Evolutionary conservation across 2,797 vertebrate species (phyloP).

Genomic region (Gallirallus australis): DNA sequence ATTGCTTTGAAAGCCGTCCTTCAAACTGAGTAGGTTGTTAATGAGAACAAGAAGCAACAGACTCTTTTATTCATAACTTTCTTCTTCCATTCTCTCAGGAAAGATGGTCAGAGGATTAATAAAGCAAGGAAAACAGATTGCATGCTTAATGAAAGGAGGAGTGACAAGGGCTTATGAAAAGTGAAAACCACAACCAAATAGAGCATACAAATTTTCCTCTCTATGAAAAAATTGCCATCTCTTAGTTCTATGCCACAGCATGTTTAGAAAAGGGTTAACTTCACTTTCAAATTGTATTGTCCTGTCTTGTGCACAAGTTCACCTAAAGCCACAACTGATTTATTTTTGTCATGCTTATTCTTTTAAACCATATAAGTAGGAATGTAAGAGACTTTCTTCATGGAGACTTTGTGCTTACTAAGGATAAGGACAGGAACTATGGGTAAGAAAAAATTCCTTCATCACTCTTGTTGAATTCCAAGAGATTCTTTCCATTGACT

Average conservation of each 20-base stretch:
- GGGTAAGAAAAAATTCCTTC: neutral
- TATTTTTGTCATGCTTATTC: neutral
- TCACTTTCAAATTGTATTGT: slow-evolving; percentile 5
- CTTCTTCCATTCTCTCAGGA: neutral
- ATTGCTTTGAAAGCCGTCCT: neutral
- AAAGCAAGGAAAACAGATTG: neutral
- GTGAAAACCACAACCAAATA: slow-evolving; percentile 1
- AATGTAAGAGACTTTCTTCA: neutral
- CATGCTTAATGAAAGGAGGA: neutral
- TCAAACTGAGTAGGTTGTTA: neutral
- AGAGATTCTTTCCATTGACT: neutral
- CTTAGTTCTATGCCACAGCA: neutral
- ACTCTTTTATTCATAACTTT: neutral
- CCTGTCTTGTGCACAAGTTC: neutral
- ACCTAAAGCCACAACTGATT: neutral
- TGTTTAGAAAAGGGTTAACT: neutral
- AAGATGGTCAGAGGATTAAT: neutral
- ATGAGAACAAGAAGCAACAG: neutral
- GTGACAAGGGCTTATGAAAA: neutral
- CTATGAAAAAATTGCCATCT: neutral
- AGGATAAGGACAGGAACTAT: neutral
- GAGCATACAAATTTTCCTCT: neutral
- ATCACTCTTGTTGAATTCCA: neutral
- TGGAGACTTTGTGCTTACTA: neutral
- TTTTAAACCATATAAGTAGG: neutral